Base-by-base conservation (phyloP, 2,797 vertebrate species). In the Australoheros facetus region DNA sequence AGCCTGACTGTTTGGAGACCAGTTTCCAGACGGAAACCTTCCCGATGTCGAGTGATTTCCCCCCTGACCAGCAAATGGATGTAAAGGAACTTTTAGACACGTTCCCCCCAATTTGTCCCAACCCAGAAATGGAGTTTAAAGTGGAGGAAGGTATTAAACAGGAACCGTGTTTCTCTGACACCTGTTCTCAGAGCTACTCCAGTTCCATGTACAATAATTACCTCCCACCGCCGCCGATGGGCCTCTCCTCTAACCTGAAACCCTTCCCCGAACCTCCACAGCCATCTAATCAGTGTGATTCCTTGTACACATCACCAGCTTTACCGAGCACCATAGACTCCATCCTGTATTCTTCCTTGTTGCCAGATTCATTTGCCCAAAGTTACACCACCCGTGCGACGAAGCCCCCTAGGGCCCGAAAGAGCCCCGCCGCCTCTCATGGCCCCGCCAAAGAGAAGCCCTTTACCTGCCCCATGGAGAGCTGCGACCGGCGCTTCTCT, bases 381-480 rank as follows among this genome's bases (percentile, higher is more conserved):
- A 98, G 92, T 94, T 97, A 93, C 95, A 96, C 92, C 94, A 92
- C 93, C 55, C 96, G 96, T n/a, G 91, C 95, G 54, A 82, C 93
- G 26, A 99, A 97, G 86, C 81, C 96, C 58, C 89, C 95, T 0
- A 91, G 97, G 1, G 92, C 96, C 3, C 94, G 96, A 75, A 99
- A 98, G 81, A 97, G 94, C 87, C 94, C 96, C 34, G 94, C 97
- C 4, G 94, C 97, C 73, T 96, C 97, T 60, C 97, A 96, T 87
- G 97, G 97, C 66, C 97, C 98, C 0, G 95, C 97, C 84, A 98
- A 99, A 6, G 97, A 98, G 95, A 99, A 99, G 77, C 97, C 98
- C 70, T 99, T 99, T 32, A 96, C 97, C 48, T 99, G 98, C 94
- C 98, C 98, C 0, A 97, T 99, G 94, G 97, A 98, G 85, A 98